A percentile compares a stretch with the other conserved stretches of the same genome.
Conservation (phyloP, 1,140 invertebrate species). For the Melitaea cinxia region DNA sequence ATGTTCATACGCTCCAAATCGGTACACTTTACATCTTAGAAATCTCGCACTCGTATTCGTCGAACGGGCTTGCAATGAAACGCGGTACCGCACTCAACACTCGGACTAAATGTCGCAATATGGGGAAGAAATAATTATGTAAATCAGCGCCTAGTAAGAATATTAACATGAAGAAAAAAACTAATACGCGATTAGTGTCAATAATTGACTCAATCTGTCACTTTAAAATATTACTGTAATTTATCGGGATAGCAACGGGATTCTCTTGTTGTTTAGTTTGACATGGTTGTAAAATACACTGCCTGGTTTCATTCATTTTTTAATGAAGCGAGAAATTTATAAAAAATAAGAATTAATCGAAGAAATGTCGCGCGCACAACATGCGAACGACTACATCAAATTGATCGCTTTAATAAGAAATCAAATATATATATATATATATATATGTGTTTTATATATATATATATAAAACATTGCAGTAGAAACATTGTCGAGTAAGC, state of each 20-base stretch:
- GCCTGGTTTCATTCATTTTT: too few relatives aligned
- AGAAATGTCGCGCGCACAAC: too few relatives aligned
- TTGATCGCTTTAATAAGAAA: too few relatives aligned
- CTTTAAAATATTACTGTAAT: background rate
- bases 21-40: background rate
- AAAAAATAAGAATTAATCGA: too few relatives aligned
- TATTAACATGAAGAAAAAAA: constrained; percentile 13
- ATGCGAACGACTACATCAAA: too few relatives aligned
- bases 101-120: constrained; percentile 50
- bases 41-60: background rate
- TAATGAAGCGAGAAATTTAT: too few relatives aligned
- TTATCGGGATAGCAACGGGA: background rate
- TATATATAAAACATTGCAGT: too few relatives aligned
- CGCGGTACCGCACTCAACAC: constrained; percentile 35
- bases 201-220: background rate
- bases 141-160: constrained; percentile 18
- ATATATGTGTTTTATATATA: too few relatives aligned
- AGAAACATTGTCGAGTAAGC: too few relatives aligned
- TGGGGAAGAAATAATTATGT: constrained; percentile 51
- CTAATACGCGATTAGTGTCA: background rate
- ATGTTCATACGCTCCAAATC: too few relatives aligned
- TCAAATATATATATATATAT: too few relatives aligned
- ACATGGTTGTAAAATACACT: background rate
- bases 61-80: constrained; percentile 22
- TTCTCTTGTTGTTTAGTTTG: background rate